Evolutionary conservation across 1,140 invertebrate genomes (phyloP).

Genomic region (Drosophila hydei): DNA sequence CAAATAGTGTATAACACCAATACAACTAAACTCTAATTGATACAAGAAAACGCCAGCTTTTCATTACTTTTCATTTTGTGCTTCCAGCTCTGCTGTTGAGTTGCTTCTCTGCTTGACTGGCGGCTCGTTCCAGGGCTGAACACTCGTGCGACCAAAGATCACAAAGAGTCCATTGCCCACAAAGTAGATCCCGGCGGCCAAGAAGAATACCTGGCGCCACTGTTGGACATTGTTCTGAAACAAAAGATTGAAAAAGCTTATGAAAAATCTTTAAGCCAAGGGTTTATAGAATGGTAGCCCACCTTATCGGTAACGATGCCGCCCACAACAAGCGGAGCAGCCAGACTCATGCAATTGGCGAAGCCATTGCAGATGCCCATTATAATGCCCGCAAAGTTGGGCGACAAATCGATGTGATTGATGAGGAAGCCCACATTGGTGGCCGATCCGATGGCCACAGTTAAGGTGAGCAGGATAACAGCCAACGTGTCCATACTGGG

Average conservation of each 20-base stretch:
- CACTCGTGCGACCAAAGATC: slow-evolving; percentile 87
- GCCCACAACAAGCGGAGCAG: slow-evolving; percentile 88
- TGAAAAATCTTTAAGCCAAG: too few species aligned
- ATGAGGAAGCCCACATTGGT: slow-evolving; percentile 88
- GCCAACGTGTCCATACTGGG: slow-evolving; percentile 84
- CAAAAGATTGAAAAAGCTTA: neutral
- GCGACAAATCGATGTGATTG: slow-evolving; percentile 90
- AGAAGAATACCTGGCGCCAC: slow-evolving; percentile 91
- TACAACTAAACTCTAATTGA: neutral
- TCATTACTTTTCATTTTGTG: slow-evolving; percentile 9
- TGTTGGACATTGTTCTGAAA: slow-evolving; percentile 84
- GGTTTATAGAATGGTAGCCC: slow-evolving; percentile 22
- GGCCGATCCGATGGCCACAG: slow-evolving; percentile 90
- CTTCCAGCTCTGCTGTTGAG: slow-evolving; percentile 7
- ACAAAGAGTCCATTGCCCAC: slow-evolving; percentile 88
- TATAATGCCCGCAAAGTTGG: slow-evolving; percentile 90
- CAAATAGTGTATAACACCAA: neutral
- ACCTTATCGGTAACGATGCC: slow-evolving; percentile 87
- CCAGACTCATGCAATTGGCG: slow-evolving; percentile 88
- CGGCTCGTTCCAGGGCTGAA: slow-evolving; percentile 88
- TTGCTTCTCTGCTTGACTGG: slow-evolving; percentile 12
- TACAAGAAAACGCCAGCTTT: neutral
- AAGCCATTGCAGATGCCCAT: slow-evolving; percentile 89
- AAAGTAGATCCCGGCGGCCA: slow-evolving; percentile 88
- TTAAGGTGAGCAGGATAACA: slow-evolving; percentile 86